phyloP scores from a whole-genome alignment of 2,797 vertebrate genomes.

The Podarcis lilfordi region DNA sequence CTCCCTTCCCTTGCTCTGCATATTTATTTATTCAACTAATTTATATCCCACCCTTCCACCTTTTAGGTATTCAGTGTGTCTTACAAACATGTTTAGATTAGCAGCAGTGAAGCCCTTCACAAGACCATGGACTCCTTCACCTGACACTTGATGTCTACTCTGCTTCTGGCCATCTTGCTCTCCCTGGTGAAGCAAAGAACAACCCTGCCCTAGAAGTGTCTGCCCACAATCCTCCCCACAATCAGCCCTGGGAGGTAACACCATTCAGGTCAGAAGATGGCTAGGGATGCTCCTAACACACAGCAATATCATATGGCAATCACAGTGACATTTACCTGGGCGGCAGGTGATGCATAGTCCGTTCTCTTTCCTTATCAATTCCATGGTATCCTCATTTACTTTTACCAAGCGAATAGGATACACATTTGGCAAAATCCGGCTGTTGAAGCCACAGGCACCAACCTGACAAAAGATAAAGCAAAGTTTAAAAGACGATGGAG shows the following conservation, averaged over 20 bases:
- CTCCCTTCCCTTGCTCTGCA: no score
- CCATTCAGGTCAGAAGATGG: neutral
- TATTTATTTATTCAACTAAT: neutral
- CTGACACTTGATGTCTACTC: neutral
- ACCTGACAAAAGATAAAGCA: conserved; percentile 65
- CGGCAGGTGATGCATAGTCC: conserved; percentile 94
- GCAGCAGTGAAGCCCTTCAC: neutral
- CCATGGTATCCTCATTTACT: conserved; percentile 97
- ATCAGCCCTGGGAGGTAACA: neutral
- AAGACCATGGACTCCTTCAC: neutral
- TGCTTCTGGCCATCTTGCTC: neutral
- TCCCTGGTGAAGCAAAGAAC: neutral
- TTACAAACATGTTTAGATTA: neutral
- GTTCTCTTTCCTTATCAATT: conserved; percentile 90
- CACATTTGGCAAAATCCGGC: conserved; percentile 91
- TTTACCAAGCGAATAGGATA: conserved; percentile 94
- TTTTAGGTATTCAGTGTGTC: neutral
- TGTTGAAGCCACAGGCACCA: conserved; percentile 96
- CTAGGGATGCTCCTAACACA: neutral
- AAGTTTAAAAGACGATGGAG: neutral
- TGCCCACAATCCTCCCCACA: neutral
- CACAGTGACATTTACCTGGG: conserved; percentile 78
- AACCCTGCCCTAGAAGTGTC: neutral
- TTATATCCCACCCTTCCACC: neutral
- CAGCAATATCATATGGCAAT: neutral